Evolutionary conservation across 2,888 invertebrate genomes (phyloP).

Genomic region (Congeria kusceri): DNA sequence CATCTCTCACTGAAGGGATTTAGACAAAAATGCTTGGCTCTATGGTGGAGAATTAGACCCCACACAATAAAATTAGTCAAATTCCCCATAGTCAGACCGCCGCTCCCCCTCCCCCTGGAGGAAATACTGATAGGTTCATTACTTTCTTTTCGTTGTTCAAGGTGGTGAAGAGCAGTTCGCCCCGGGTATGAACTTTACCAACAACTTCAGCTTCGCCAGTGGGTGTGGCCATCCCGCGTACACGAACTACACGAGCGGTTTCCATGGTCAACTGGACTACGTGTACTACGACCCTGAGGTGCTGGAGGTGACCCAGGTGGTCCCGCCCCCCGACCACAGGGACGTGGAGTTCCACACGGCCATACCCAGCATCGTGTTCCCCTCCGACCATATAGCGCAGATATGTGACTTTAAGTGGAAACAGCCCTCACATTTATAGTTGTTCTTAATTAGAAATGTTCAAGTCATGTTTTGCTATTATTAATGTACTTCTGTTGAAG

Average conservation of each 20-base stretch:
- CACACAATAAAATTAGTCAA: too few species aligned
- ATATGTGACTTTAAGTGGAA: constrained; percentile 86
- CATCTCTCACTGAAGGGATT: too few species aligned
- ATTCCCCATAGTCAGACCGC: too few species aligned
- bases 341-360: constrained; percentile 91
- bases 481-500: too few species aligned
- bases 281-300: constrained; percentile 91
- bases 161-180: constrained; percentile 47
- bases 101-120: too few species aligned
- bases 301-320: constrained; percentile 87
- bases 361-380: constrained; percentile 95
- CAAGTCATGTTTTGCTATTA: too few species aligned
- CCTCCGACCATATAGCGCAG: constrained; percentile 97
- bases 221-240: constrained; percentile 94
- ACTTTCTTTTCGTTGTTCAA: constrained; percentile 26
- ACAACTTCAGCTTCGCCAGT: constrained; percentile 89
- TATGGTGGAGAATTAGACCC: too few species aligned
- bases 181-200: constrained; percentile 83
- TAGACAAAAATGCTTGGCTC: too few species aligned
- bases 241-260: constrained; percentile 93
- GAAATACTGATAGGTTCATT: too few species aligned
- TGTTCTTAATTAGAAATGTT: too few species aligned
- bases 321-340: constrained; percentile 93
- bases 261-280: constrained; percentile 95
- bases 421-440: constrained; percentile 3